Conservation (phyloP, 2,113 vertebrate species). For the Zosterops japonicus region DNA sequence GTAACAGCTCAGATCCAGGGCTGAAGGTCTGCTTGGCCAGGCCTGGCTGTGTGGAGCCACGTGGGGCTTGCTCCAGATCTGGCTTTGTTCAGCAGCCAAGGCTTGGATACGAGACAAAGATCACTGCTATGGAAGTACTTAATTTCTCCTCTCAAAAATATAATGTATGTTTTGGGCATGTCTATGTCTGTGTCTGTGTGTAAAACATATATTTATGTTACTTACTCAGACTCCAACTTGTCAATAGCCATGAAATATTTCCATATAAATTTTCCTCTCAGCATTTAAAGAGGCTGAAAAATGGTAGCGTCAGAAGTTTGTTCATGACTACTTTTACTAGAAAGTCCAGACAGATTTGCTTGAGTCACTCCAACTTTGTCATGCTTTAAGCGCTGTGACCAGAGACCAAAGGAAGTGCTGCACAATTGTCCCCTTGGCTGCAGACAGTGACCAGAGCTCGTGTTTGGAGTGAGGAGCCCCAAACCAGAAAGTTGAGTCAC, state of each 20-base stretch:
- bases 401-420: not conserved
- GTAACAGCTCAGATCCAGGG: not conserved
- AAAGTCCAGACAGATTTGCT: constrained; percentile 30
- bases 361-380: not conserved
- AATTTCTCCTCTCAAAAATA: not conserved
- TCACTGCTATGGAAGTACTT: not conserved
- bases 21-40: not conserved
- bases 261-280: not conserved
- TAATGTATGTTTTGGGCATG: not conserved
- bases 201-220: not conserved
- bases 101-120: no score
- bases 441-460: not conserved
- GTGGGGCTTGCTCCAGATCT: not conserved
- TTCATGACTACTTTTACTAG: constrained; percentile 38
- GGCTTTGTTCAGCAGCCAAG: not conserved
- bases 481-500: constrained; percentile 5
- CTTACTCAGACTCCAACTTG: not conserved
- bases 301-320: not conserved
- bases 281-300: not conserved
- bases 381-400: not conserved
- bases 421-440: not conserved
- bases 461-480: not conserved
- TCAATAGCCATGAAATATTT: not conserved
- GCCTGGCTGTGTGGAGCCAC: not conserved
- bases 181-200: not conserved